phyloP scores from a whole-genome alignment of 2,888 invertebrate genomes.

The Camponotus fellah region DNA sequence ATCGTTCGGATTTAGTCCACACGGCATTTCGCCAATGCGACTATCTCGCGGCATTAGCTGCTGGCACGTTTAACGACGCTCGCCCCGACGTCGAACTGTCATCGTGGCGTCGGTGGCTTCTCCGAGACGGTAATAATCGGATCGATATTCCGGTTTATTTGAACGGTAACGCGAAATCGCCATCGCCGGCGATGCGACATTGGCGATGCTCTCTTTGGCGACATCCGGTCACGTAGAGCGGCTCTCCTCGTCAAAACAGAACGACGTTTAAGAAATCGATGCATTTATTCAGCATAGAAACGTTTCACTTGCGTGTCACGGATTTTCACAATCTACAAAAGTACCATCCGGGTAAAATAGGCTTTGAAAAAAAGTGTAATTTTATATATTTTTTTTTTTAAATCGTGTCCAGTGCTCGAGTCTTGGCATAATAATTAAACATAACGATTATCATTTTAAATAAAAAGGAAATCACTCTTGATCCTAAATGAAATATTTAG shows the following conservation, averaged over 20 bases:
- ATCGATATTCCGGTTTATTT: conserved; percentile 44
- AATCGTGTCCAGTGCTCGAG: not conserved
- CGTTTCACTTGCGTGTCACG: conserved; percentile 39
- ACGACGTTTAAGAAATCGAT: not conserved
- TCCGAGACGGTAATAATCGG: conserved; percentile 43
- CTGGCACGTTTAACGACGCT: conserved; percentile 57
- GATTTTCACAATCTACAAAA: conserved; percentile 40
- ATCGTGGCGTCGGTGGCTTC: conserved; percentile 5
- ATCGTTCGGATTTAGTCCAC: conserved; percentile 70
- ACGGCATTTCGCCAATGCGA: conserved; percentile 74
- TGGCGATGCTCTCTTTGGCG: not conserved
- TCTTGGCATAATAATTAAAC: not conserved
- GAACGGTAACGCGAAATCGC: conserved; percentile 35
- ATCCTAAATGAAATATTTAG: not conserved
- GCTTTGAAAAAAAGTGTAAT: not conserved
- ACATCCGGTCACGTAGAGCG: conserved; percentile 2
- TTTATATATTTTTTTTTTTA: not conserved
- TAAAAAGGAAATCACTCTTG: not conserved
- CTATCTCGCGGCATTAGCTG: conserved; percentile 50
- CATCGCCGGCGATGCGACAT: not conserved
- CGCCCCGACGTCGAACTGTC: conserved; percentile 46
- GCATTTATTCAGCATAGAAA: conserved; percentile 9
- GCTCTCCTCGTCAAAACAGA: not conserved
- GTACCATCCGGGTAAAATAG: conserved; percentile 6
- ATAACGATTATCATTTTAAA: not conserved